Percentiles rank a stretch among this genome's conserved stretches.
Conservation (phyloP, 2,113 vertebrate genomes). For the Zapus hudsonius region DNA sequence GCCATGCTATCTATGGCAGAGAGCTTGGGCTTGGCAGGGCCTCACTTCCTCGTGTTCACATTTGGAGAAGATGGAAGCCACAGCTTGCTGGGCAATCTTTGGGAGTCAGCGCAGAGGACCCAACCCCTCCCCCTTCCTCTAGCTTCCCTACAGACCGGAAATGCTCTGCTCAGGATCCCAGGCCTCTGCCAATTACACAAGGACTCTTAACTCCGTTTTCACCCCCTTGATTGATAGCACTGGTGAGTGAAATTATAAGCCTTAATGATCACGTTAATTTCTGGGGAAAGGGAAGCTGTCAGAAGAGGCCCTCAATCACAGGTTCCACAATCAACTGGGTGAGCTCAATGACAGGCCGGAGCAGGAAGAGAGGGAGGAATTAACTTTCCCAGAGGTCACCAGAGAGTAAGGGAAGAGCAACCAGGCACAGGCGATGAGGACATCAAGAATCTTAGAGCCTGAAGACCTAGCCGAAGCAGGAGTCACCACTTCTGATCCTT, state of each 20-base stretch:
- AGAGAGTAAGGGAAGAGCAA: not conserved
- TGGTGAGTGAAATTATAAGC: constrained; percentile 83
- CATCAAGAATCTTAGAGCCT: not conserved
- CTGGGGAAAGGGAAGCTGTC: constrained; percentile 79
- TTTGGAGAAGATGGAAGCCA: not conserved
- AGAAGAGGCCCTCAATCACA: constrained; percentile 81
- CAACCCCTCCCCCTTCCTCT: not conserved
- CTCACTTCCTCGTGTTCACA: not conserved
- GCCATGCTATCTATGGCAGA: not conserved
- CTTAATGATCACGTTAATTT: constrained; percentile 83
- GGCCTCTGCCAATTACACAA: constrained; percentile 79
- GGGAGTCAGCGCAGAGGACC: not conserved
- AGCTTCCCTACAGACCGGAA: constrained; percentile 45
- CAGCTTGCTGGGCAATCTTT: not conserved
- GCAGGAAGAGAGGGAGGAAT: constrained; percentile 58
- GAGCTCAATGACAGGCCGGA: constrained; percentile 75
- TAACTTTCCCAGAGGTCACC: constrained; percentile 80
- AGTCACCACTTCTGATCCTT: too few relatives aligned
- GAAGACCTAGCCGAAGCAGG: not conserved
- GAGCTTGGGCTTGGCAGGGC: not conserved
- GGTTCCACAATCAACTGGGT: constrained; percentile 76
- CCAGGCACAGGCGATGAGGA: not conserved
- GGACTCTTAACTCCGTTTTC: constrained; percentile 70
- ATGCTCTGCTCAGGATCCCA: constrained; percentile 60
- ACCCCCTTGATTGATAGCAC: constrained; percentile 80